phyloP scores from a whole-genome alignment of 2,797 vertebrate species.

The Ciconia nigra region DNA sequence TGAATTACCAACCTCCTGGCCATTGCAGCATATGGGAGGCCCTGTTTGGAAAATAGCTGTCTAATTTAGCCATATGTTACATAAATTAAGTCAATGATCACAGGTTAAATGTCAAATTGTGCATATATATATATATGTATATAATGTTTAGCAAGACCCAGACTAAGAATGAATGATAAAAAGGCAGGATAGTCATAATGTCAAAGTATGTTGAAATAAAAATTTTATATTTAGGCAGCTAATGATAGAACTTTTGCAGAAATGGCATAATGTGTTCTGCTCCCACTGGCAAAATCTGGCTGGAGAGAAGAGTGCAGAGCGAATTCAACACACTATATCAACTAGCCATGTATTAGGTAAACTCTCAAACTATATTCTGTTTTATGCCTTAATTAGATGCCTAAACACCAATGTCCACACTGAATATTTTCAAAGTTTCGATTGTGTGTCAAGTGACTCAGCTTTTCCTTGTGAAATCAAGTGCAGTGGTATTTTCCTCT shows the following conservation, averaged over 20 bases:
- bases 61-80: background rate
- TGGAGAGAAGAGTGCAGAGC: background rate
- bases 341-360: background rate
- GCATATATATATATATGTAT: fast-evolving
- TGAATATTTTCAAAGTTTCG: background rate
- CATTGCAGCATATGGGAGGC: slow-evolving; percentile 1
- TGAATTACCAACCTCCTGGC: slow-evolving; percentile 27
- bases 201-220: background rate
- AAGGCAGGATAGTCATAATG: background rate
- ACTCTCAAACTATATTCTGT: background rate
- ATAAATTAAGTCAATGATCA: background rate
- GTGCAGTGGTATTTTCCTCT: background rate
- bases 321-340: background rate
- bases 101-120: background rate
- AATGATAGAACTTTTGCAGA: background rate
- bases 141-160: background rate
- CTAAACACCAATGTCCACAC: background rate
- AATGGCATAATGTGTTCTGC: background rate
- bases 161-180: background rate
- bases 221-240: background rate
- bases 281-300: background rate
- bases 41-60: slow-evolving; percentile 31
- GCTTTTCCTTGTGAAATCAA: background rate
- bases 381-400: background rate
- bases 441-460: background rate